Base-by-base conservation (phyloP, 2,888 invertebrate species). In the Phytoseiulus persimilis region DNA sequence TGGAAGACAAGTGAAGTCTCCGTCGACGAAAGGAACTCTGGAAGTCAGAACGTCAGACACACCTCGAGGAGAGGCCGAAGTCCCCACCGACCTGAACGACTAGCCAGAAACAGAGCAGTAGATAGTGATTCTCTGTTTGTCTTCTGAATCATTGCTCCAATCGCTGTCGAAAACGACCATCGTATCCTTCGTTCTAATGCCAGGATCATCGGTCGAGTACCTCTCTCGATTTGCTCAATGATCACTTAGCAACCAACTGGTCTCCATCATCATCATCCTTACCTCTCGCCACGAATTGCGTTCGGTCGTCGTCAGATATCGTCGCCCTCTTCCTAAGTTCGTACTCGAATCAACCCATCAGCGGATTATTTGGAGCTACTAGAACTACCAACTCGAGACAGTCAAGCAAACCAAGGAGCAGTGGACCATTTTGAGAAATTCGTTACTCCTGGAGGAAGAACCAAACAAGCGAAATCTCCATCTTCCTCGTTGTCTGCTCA, bases 51-150 rank as follows among this genome's bases (percentile, higher is more conserved):
- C 65, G 18, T 65, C 65, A 65, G 65, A 65, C 65, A 65, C 14
- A 65, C 23, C 65, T 65, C 65, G 65, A 65, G 65, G 65, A 65
- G 65, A 65, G 65, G 65, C 65, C 65, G 65, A 65, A 65, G 14
- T 65, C 65, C 65, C 65, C 28, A 65, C 65, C 65, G 65, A 65
- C 65, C 65, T 65, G 65, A 65, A 65, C 65, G 65, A 65, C 65
- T 65, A 65, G 65, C 65, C 65, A 65, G 65, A 65, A 65, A 65
- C 65, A 65, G 65, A 65, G 65, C 65, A 65, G 65, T 65, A 65
- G 65, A 65, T 65, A 65, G 65, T 65, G 65, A 65, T 65, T 65
- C 65, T 65, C 65, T 65, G 65, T 65, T 65, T 65, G 65, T 65
- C 65, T 65, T 65, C 65, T 65, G 65, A 65, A 65, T 65, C 65